A percentile compares a stretch with the other conserved stretches of the same genome.
These are phyloP conservation scores for Catharus ustulatus DNA, from an alignment of 2,797 vertebrate genomes.

Conservation along the genomic window DNA sequence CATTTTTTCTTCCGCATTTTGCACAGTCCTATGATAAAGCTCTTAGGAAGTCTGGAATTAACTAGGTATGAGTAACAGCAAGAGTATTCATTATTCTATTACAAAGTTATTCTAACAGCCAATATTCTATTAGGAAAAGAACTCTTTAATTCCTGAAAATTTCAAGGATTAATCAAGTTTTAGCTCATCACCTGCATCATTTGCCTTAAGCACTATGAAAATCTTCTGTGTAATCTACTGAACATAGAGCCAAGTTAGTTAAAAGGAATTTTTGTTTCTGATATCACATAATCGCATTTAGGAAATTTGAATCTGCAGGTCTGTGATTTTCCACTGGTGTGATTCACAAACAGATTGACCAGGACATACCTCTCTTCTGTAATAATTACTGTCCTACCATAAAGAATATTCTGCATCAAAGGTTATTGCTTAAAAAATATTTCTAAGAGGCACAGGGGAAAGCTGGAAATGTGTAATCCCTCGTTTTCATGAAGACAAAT, in stretches of 20 bases:
- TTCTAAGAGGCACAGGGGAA: conserved; percentile 57
- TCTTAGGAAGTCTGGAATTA: conserved; percentile 2
- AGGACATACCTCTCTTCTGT: not conserved
- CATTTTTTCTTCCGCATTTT: not conserved
- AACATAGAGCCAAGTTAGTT: not conserved
- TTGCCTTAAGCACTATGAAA: conserved; percentile 43
- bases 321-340: not conserved
- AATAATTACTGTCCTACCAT: conserved; percentile 2
- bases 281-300: not conserved
- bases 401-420: conserved; percentile 58
- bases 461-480: conserved; percentile 73
- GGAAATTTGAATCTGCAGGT: conserved; percentile 2
- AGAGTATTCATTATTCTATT: conserved; percentile 24
- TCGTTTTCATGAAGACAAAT: conserved; percentile 80
- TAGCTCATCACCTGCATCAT: conserved; percentile 48
- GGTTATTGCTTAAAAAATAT: conserved; percentile 68
- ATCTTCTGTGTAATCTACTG: conserved; percentile 31
- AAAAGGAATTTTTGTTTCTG: conserved; percentile 29
- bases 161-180: conserved; percentile 53
- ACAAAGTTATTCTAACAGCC: conserved; percentile 42
- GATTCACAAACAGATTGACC: conserved; percentile 32
- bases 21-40: not conserved
- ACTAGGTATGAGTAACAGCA: not conserved
- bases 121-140: conserved; percentile 30
- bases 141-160: conserved; percentile 25